Evolutionary conservation across 2,113 vertebrate genomes (phyloP).

Genomic region (Pavo muticus): DNA sequence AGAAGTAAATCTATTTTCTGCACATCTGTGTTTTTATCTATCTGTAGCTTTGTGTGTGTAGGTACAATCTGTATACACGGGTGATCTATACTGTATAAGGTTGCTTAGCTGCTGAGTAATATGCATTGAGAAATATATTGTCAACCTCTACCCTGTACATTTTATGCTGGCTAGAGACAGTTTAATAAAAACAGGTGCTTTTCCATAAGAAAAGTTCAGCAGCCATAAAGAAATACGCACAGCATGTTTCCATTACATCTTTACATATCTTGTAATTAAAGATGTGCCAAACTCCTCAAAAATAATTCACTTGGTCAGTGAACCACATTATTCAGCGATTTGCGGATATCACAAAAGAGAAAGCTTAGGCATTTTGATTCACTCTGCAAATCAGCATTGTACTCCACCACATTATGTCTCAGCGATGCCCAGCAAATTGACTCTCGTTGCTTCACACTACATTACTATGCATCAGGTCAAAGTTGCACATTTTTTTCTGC

Average conservation of each 20-base stretch:
- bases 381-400: not conserved
- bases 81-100: not conserved
- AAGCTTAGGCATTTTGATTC: constrained; percentile 45
- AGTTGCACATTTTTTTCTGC: not conserved
- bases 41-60: not conserved
- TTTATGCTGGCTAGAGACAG: constrained; percentile 53
- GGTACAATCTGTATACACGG: not conserved
- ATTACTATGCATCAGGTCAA: constrained; percentile 30
- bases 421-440: constrained; percentile 28
- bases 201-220: constrained; percentile 64
- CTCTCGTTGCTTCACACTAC: constrained; percentile 26
- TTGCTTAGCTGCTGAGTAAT: not conserved
- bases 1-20: not conserved
- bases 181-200: constrained; percentile 65
- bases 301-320: constrained; percentile 70
- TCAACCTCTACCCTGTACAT: constrained; percentile 14
- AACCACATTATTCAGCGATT: constrained; percentile 58
- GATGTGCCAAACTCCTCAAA: constrained; percentile 56
- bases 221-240: constrained; percentile 51
- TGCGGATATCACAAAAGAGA: constrained; percentile 58
- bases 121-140: not conserved
- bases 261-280: constrained; percentile 73
- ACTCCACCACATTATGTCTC: not conserved
- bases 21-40: not conserved
- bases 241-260: constrained; percentile 58